Conservation (phyloP, 2,113 vertebrate species). For the Scomber japonicus region DNA sequence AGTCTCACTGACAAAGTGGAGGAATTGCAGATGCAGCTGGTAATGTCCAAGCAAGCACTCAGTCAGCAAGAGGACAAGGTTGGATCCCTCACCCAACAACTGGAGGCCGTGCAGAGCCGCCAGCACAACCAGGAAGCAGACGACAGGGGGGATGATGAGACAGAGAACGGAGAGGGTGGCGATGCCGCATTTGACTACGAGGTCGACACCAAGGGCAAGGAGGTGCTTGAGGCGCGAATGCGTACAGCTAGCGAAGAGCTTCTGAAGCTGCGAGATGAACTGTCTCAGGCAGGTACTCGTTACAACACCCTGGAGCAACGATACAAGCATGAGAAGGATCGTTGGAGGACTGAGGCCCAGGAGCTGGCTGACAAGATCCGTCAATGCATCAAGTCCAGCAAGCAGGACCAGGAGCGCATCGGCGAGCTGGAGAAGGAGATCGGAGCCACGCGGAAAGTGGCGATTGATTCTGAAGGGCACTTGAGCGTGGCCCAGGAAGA, state of each 20-base stretch:
- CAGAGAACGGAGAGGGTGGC: conserved; percentile 43
- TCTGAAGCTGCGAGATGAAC: conserved; percentile 81
- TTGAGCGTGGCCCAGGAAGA: conserved; percentile 88
- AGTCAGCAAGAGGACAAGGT: conserved; percentile 84
- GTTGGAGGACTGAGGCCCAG: conserved; percentile 83
- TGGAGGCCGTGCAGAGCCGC: conserved; percentile 76
- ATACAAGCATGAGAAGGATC: conserved; percentile 84
- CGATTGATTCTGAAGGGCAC: conserved; percentile 85
- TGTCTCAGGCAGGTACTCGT: conserved; percentile 80
- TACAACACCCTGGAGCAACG: conserved; percentile 81
- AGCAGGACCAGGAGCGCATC: conserved; percentile 86
- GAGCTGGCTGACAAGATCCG: conserved; percentile 86
- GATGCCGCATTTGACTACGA: conserved; percentile 76
- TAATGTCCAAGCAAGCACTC: conserved; percentile 82
- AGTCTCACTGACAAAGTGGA: conserved; percentile 80
- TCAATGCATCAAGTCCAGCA: conserved; percentile 84
- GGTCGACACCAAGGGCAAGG: conserved; percentile 82
- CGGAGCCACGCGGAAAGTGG: conserved; percentile 83
- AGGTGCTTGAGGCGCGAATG: conserved; percentile 83
- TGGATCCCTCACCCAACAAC: conserved; percentile 80
- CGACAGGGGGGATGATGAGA: conserved; percentile 22
- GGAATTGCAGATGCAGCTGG: conserved; percentile 86
- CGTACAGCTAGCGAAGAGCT: conserved; percentile 81
- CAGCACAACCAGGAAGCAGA: conserved; percentile 51
- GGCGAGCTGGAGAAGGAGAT: conserved; percentile 86